Conservation (phyloP, 2,888 invertebrate species). For the Hypsopygia costalis region DNA sequence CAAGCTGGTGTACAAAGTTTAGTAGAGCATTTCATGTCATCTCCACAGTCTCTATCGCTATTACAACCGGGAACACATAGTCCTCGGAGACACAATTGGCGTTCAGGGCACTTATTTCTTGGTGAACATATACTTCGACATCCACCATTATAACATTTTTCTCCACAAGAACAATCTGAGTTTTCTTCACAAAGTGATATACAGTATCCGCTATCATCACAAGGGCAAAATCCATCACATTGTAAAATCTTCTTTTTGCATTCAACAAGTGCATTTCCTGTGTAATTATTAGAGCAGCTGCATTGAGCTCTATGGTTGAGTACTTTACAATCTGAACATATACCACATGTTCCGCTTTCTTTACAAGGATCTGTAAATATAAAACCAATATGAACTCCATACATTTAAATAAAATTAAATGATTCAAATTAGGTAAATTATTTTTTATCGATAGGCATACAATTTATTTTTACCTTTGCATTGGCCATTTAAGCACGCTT, state of each 20-base stretch:
- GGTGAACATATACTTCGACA: slow-evolving; percentile 87
- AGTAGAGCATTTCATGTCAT: slow-evolving; percentile 85
- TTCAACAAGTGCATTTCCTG: slow-evolving; percentile 90
- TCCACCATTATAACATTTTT: slow-evolving; percentile 86
- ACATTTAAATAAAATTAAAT: slow-evolving; percentile 9
- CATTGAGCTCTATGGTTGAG: slow-evolving; percentile 92
- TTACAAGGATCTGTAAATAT: slow-evolving; percentile 86
- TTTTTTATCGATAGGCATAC: not conserved
- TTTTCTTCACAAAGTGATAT: slow-evolving; percentile 83
- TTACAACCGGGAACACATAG: slow-evolving; percentile 90
- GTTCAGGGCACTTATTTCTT: slow-evolving; percentile 85
- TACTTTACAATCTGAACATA: slow-evolving; percentile 91
- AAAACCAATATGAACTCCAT: too few relatives aligned
- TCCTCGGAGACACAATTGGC: slow-evolving; percentile 87
- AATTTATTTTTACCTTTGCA: slow-evolving; percentile 82
- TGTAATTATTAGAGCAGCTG: slow-evolving; percentile 89
- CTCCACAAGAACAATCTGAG: slow-evolving; percentile 90
- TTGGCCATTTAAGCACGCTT: slow-evolving; percentile 91
- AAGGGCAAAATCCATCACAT: slow-evolving; percentile 89
- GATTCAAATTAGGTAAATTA: too few relatives aligned
- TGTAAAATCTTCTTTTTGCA: slow-evolving; percentile 86
- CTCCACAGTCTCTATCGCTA: slow-evolving; percentile 88
- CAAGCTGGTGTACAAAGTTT: slow-evolving; percentile 87
- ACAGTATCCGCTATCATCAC: slow-evolving; percentile 91
- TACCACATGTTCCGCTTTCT: slow-evolving; percentile 86